These are phyloP conservation scores for Pogoniulus pusillus DNA, from an alignment of 2,797 vertebrate species.

Conservation along the genomic window DNA sequence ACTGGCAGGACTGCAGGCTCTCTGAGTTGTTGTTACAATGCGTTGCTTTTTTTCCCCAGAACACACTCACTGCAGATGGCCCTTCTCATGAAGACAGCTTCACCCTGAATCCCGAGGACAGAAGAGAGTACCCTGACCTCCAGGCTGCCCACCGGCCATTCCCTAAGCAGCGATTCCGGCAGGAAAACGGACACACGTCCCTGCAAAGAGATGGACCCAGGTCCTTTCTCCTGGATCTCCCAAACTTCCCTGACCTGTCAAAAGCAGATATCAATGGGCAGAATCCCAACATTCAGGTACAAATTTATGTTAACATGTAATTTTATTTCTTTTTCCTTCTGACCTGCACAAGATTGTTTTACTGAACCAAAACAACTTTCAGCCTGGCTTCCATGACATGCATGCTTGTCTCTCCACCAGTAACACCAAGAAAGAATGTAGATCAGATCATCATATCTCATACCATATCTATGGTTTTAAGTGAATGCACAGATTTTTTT, in stretches of 20 bases:
- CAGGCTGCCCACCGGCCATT: constrained; percentile 79
- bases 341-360: not conserved
- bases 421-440: not conserved
- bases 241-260: constrained; percentile 96
- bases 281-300: constrained; percentile 98
- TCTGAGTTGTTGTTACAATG: not conserved
- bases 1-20: not conserved
- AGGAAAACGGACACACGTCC: constrained; percentile 75
- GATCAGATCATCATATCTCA: no score
- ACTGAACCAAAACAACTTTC: not conserved
- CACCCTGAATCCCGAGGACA: constrained; percentile 74
- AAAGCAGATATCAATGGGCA: constrained; percentile 96
- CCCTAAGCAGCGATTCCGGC: constrained; percentile 80
- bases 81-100: constrained; percentile 67
- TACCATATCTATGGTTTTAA: not conserved
- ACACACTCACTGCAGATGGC: constrained; percentile 78
- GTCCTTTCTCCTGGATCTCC: constrained; percentile 91
- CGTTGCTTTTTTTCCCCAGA: constrained; percentile 72
- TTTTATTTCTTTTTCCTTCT: not conserved
- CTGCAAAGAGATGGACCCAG: constrained; percentile 88
- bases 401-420: not conserved
- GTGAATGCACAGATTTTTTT: not conserved
- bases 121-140: constrained; percentile 76
- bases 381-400: not conserved
- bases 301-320: not conserved